Conservation (phyloP, 2,797 vertebrate genomes). For the Odontamblyopus rebecca region DNA sequence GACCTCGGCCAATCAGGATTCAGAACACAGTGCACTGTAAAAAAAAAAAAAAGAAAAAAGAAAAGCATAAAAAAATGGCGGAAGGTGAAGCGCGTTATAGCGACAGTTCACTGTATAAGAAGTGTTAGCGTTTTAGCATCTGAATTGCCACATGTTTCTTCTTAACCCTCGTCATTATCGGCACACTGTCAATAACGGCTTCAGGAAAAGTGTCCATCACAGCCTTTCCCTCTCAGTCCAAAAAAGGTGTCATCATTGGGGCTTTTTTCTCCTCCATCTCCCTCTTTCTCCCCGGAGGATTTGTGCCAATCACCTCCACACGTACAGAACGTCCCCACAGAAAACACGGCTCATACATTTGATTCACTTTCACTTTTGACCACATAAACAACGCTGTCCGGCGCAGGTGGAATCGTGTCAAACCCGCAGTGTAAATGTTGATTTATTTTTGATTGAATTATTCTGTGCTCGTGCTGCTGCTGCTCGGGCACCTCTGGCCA, state of each 20-base stretch:
- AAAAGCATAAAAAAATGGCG: too few species aligned
- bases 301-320: conserved; percentile 58
- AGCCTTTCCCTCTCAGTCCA: conserved; percentile 10
- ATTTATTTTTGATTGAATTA: not conserved
- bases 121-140: too few species aligned
- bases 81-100: too few species aligned
- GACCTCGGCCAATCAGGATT: too few species aligned
- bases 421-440: conserved; percentile 12
- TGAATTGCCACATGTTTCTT: not conserved
- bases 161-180: conserved; percentile 40
- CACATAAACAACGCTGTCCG: conserved; percentile 39
- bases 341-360: conserved; percentile 39
- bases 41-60: too few species aligned
- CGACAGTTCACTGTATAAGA: too few species aligned
- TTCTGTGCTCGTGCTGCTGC: too few species aligned
- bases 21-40: too few species aligned
- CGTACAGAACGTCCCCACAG: conserved; percentile 28
- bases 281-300: conserved; percentile 48
- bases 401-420: conserved; percentile 46
- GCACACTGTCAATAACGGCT: conserved; percentile 53
- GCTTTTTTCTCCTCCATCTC: conserved; percentile 19
- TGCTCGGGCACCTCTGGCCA: conserved; percentile 36
- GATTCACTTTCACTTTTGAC: conserved; percentile 53
- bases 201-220: conserved; percentile 59
- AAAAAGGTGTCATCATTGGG: conserved; percentile 20